Evolutionary conservation across 2,113 vertebrate species (phyloP).

Genomic region (Phaethon lepturus): DNA sequence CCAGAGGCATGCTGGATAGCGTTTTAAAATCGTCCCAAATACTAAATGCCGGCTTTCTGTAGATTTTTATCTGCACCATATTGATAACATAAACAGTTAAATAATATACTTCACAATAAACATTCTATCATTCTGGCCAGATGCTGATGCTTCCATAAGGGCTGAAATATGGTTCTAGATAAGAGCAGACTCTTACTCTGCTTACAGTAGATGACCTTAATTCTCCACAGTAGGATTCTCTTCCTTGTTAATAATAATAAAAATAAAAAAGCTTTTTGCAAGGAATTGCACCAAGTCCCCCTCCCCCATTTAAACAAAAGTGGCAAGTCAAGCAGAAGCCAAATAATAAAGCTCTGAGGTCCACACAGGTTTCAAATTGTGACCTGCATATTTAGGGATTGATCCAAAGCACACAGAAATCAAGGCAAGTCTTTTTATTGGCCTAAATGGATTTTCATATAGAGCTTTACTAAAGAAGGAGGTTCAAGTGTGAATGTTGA

Average conservation of each 20-base stretch:
- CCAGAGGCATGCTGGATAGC: background rate
- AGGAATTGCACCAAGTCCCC: background rate
- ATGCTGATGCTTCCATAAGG: background rate
- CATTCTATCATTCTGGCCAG: background rate
- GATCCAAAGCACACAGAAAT: constrained; percentile 24
- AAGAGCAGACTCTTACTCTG: background rate
- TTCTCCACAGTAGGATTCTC: background rate
- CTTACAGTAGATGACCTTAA: background rate
- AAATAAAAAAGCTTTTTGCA: background rate
- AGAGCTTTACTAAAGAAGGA: background rate
- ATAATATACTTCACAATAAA: background rate
- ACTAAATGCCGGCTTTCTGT: background rate
- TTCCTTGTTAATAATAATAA: background rate
- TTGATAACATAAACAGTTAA: background rate
- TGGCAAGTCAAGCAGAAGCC: background rate
- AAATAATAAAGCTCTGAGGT: background rate
- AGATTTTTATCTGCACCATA: background rate
- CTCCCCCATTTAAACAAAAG: background rate
- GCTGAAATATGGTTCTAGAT: background rate
- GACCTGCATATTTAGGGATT: background rate
- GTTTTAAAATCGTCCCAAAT: background rate
- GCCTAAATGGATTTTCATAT: constrained; percentile 17
- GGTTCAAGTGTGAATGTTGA: background rate
- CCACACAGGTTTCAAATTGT: background rate
- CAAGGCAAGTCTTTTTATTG: constrained; percentile 10